A percentile compares a stretch with the other conserved stretches of the same genome.
These are phyloP conservation scores for Spilosoma lubricipeda DNA, from an alignment of 2,888 invertebrate genomes.

Conservation along the genomic window DNA sequence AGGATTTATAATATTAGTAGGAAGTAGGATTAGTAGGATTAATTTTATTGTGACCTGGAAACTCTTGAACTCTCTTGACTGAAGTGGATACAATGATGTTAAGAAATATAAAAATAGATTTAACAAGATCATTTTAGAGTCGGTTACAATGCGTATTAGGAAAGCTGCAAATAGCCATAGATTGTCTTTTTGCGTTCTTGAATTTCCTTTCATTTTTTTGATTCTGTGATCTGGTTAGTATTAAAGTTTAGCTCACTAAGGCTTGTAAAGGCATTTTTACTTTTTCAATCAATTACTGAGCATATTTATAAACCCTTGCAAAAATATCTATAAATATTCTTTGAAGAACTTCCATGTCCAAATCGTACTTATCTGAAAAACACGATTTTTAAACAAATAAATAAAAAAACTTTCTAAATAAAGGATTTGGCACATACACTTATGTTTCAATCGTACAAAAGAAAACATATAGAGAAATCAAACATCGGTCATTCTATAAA, in stretches of 20 bases:
- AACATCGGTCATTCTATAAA: background rate
- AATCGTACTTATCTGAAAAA: too few species aligned
- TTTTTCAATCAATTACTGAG: too few species aligned
- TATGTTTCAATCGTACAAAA: background rate
- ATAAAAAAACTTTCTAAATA: too few species aligned
- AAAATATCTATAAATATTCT: background rate
- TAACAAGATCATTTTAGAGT: background rate
- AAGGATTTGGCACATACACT: background rate
- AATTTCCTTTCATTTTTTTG: background rate
- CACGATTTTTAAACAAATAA: background rate
- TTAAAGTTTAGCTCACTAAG: background rate
- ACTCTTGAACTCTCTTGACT: too few species aligned
- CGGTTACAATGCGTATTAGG: background rate
- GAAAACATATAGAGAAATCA: background rate
- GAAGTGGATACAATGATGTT: background rate
- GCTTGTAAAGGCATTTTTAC: background rate
- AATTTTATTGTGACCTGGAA: background rate
- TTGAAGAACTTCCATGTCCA: background rate
- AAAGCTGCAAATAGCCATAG: background rate
- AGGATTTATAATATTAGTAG: too few species aligned
- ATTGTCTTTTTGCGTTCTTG: background rate
- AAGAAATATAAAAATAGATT: background rate
- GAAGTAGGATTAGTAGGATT: too few species aligned
- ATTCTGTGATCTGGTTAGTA: background rate
- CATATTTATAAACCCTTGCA: background rate